Evolutionary conservation across 2,888 invertebrate species (phyloP).

Genomic region (Meloe dianella): DNA sequence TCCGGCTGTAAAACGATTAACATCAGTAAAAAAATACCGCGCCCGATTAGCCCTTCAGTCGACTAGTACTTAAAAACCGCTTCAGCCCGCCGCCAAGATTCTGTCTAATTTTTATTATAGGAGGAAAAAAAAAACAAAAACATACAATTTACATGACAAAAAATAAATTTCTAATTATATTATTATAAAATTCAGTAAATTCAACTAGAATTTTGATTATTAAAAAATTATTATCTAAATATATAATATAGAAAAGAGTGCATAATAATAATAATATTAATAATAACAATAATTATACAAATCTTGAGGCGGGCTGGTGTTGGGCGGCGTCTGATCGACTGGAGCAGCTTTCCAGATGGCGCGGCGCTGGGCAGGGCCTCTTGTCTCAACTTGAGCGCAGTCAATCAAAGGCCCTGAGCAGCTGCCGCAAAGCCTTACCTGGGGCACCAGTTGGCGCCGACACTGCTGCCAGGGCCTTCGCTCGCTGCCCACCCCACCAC

Average conservation of each 20-base stretch:
- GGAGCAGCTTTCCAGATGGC: conserved; percentile 7
- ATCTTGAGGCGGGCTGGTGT: conserved; percentile 21
- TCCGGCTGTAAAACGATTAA: conserved; percentile 58
- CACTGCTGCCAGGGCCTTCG: conserved; percentile 55
- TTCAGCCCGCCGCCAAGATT: conserved; percentile 11
- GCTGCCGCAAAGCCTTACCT: conserved; percentile 58
- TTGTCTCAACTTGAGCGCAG: conserved; percentile 55
- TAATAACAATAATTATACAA: conserved; percentile 11
- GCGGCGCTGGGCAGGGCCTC: conserved; percentile 58
- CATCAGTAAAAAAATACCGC: conserved; percentile 9
- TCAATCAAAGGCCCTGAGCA: conserved; percentile 61
- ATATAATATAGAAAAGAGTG: conserved; percentile 22
- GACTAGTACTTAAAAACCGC: conserved; percentile 9
- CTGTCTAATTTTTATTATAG: conserved; percentile 6
- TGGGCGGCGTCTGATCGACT: conserved; percentile 22
- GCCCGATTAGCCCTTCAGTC: conserved; percentile 19
- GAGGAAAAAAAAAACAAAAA: background rate
- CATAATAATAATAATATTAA: conserved; percentile 11
- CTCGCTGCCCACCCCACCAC: conserved; percentile 51
- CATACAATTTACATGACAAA: conserved; percentile 7
- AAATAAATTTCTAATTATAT: conserved; percentile 3
- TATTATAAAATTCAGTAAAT: background rate
- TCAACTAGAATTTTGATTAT: conserved; percentile 9
- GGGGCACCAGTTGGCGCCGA: conserved; percentile 49
- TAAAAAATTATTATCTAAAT: background rate